Evolutionary conservation across 2,888 invertebrate genomes (phyloP).

Genomic region (Perizoma flavofasciatum): DNA sequence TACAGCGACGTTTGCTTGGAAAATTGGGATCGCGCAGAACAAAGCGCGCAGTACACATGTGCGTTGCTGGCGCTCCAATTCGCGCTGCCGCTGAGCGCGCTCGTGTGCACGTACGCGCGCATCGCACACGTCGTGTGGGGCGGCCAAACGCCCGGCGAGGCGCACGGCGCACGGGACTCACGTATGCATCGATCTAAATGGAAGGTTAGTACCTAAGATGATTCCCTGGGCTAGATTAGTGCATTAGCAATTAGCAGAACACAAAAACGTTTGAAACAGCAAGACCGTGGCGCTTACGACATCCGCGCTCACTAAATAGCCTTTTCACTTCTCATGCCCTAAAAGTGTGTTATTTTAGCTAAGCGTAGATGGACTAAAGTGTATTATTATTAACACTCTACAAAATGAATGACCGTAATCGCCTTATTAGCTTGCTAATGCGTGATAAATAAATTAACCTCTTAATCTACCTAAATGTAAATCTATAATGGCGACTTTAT

Average conservation of each 20-base stretch:
- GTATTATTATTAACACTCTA: no score
- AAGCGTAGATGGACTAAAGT: no score
- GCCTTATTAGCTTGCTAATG: no score
- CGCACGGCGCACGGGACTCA: constrained; percentile 91
- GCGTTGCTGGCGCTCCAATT: constrained; percentile 93
- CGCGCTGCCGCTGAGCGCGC: constrained; percentile 90
- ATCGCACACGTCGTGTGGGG: constrained; percentile 96
- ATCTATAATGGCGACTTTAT: no score
- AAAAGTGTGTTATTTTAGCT: no score
- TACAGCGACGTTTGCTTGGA: constrained; percentile 89
- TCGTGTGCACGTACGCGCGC: constrained; percentile 93
- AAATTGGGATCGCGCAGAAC: constrained; percentile 86
- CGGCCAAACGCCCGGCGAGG: constrained; percentile 93
- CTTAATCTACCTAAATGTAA: no score
- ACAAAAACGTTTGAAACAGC: no score
- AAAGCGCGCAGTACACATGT: constrained; percentile 89
- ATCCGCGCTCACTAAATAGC: no score
- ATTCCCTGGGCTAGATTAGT: neutral
- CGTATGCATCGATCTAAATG: constrained; percentile 93
- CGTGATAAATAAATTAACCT: no score
- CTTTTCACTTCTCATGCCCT: no score
- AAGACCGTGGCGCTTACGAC: no score
- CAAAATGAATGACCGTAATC: no score
- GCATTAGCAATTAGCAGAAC: neutral
- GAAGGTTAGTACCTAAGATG: constrained; percentile 85